phyloP scores from a whole-genome alignment of 64 coral and sea anemone genomes.

The Montipora capricornis region DNA sequence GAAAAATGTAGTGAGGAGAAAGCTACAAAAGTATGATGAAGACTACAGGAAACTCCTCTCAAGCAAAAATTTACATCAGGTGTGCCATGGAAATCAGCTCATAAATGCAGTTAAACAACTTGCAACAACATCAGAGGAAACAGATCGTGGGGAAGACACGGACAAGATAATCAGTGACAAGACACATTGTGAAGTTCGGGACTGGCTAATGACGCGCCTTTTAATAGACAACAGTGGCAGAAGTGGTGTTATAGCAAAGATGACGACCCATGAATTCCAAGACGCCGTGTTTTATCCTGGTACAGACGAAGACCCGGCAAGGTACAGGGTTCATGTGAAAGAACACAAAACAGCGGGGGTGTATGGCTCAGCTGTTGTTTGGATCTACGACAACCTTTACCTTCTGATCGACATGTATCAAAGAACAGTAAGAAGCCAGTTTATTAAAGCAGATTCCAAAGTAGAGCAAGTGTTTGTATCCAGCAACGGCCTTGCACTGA shows the following conservation, averaged over 20 bases:
- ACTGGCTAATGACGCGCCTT: conserved; percentile 57
- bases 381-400: conserved; percentile 60
- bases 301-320: conserved; percentile 53
- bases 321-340: conserved; percentile 54
- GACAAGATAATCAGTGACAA: not conserved
- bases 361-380: conserved; percentile 67
- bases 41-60: no score
- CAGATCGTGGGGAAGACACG: not conserved
- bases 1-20: no score
- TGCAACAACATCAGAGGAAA: not conserved
- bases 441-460: conserved; percentile 11
- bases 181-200: conserved; percentile 36
- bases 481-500: conserved; percentile 61
- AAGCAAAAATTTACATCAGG: no score
- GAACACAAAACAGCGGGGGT: no score
- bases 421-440: no score
- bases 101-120: not conserved
- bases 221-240: conserved; percentile 73
- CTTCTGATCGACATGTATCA: conserved; percentile 55
- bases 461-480: conserved; percentile 51
- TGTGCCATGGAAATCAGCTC: no score
- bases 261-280: conserved; percentile 60
- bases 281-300: conserved; percentile 52
- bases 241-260: conserved; percentile 70
- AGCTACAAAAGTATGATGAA: no score